Conservation (phyloP, 2,888 invertebrate genomes). For the Gymnocheta viridis region DNA sequence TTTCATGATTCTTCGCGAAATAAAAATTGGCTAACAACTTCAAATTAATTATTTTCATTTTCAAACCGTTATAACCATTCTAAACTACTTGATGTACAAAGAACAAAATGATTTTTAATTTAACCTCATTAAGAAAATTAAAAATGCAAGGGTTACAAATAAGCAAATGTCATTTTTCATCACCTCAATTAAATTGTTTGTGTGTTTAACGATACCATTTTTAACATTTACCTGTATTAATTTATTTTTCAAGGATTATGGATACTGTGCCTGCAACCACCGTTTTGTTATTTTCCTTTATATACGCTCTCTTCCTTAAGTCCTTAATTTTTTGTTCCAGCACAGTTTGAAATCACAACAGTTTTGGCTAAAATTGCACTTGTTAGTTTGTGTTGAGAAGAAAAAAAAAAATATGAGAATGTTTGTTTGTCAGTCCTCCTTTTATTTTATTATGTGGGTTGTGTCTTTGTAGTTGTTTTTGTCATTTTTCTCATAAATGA, state of each 20-base stretch:
- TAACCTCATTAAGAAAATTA: too few species aligned
- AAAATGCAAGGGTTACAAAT: neutral
- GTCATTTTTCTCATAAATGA: slow-evolving; percentile 49
- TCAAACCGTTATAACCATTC: too few species aligned
- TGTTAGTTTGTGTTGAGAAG: slow-evolving; percentile 42
- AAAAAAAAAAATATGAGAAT: too few species aligned
- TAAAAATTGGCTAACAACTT: too few species aligned
- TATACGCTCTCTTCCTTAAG: neutral
- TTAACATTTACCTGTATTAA: slow-evolving; percentile 33
- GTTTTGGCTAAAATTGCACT: slow-evolving; percentile 54
- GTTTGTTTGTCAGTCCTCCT: slow-evolving; percentile 23
- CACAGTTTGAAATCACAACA: slow-evolving; percentile 55
- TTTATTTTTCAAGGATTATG: slow-evolving; percentile 30
- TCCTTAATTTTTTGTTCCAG: neutral
- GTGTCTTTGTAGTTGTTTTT: slow-evolving; percentile 23
- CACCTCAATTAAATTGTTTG: neutral
- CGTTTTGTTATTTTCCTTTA: neutral
- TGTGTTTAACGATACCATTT: neutral
- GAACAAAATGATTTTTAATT: neutral
- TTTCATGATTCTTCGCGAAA: too few species aligned
- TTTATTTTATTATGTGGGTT: slow-evolving; percentile 48
- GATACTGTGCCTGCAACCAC: slow-evolving; percentile 22
- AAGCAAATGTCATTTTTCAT: neutral
- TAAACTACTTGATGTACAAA: too few species aligned
- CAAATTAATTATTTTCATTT: too few species aligned